A percentile compares a stretch with the other conserved stretches of the same genome.
These are phyloP conservation scores for Characodon lateralis DNA, from an alignment of 2,797 vertebrate species.

Conservation along the genomic window DNA sequence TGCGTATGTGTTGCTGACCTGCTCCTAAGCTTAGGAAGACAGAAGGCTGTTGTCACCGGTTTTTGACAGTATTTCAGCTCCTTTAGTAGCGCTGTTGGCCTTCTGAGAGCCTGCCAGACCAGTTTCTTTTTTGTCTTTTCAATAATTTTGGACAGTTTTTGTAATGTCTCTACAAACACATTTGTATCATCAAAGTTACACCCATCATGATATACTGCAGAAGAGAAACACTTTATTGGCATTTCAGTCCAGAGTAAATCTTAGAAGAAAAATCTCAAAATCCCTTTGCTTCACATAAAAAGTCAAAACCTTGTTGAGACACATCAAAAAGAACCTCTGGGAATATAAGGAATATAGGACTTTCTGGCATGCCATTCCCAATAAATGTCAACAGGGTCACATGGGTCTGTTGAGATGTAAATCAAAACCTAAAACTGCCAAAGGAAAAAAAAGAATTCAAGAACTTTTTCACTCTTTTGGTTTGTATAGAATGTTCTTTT, in stretches of 20 bases:
- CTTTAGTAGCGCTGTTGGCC: too few relatives aligned
- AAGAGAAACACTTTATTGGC: conserved; percentile 17
- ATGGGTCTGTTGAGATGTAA: conserved; percentile 43
- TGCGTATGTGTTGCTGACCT: neutral
- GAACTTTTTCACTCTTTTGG: conserved; percentile 9
- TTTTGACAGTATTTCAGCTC: too few relatives aligned
- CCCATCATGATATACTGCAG: neutral
- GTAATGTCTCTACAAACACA: conserved; percentile 14
- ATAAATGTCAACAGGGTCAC: conserved; percentile 63
- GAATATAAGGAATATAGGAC: conserved; percentile 28
- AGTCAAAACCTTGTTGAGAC: conserved; percentile 58
- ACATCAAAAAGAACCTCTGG: conserved; percentile 44
- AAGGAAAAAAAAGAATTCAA: conserved; percentile 1
- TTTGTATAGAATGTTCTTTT: conserved; percentile 12
- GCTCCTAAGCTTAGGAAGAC: neutral
- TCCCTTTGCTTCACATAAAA: conserved; percentile 39
- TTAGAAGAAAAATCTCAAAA: conserved; percentile 31
- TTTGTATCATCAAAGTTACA: conserved; percentile 16
- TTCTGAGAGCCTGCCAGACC: neutral
- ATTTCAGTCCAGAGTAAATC: conserved; percentile 12
- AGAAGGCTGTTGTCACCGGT: neutral
- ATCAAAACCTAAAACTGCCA: conserved; percentile 37
- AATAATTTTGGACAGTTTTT: neutral
- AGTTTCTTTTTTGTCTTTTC: neutral
- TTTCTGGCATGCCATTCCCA: conserved; percentile 46